phyloP scores from a whole-genome alignment of 35 echinoderm and acorn worm genomes.

The Heliocidaris tuberculata region DNA sequence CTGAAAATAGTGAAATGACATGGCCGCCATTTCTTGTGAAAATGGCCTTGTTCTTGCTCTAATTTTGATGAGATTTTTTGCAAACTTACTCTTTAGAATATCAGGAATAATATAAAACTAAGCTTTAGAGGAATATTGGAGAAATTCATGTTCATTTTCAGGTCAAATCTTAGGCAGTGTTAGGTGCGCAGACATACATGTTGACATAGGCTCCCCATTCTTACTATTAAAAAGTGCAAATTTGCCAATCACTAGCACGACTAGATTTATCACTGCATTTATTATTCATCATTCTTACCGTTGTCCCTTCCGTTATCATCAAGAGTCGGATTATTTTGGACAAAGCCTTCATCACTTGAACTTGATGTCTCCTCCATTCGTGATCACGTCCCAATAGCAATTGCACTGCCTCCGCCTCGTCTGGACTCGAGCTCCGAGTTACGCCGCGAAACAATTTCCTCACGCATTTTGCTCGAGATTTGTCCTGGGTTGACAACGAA shows the following conservation, averaged over 20 bases:
- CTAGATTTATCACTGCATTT: too few species aligned
- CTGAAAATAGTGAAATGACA: too few species aligned
- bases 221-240: too few species aligned
- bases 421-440: neutral
- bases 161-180: too few species aligned
- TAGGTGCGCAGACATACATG: too few species aligned
- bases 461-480: constrained; percentile 13
- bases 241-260: too few species aligned
- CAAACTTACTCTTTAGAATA: too few species aligned
- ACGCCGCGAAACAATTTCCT: constrained; percentile 36
- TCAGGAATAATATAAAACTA: too few species aligned
- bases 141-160: too few species aligned
- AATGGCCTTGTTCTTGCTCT: neutral
- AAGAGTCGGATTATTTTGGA: constrained; percentile 21
- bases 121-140: too few species aligned
- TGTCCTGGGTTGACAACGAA: neutral
- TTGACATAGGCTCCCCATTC: too few species aligned
- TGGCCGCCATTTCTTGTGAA: neutral
- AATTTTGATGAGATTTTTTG: too few species aligned
- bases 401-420: constrained; percentile 25
- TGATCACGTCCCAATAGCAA: constrained; percentile 2
- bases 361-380: constrained; percentile 38
- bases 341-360: constrained; percentile 3
- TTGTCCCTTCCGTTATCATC: constrained; percentile 30
- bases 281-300: neutral